These are phyloP conservation scores for Chrysocyon brachyurus DNA, from an alignment of 2,797 vertebrate genomes.

Conservation along the genomic window DNA sequence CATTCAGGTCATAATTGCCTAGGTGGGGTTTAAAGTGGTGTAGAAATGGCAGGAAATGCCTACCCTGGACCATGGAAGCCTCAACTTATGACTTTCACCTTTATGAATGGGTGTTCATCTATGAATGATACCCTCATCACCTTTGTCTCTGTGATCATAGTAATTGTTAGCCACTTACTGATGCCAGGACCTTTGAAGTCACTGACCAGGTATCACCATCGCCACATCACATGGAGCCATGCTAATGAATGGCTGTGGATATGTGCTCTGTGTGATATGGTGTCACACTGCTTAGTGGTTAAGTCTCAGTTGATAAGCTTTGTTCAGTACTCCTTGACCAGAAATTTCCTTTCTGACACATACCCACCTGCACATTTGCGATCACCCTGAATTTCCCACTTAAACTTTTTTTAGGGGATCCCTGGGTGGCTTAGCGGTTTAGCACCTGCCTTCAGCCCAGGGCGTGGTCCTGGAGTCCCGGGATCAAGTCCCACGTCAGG, in stretches of 20 bases:
- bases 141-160: neutral
- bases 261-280: rapidly evolving
- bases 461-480: neutral
- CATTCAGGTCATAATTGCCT: neutral
- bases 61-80: neutral
- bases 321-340: neutral
- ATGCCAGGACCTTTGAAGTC: neutral
- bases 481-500: neutral
- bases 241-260: neutral
- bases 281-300: neutral
- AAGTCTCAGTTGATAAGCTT: neutral
- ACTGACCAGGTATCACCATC: neutral
- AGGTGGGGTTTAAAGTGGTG: neutral
- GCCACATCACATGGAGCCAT: rapidly evolving
- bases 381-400: neutral
- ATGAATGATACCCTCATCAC: neutral
- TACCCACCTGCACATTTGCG: neutral
- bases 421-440: neutral
- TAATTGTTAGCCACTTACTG: neutral
- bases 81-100: neutral
- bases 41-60: neutral
- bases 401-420: neutral
- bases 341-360: neutral
- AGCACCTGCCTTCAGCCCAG: neutral
- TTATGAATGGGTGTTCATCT: neutral